These are phyloP conservation scores for Cricetomys ansorgei DNA, from an alignment of 2,113 vertebrate genomes.

Conservation along the genomic window DNA sequence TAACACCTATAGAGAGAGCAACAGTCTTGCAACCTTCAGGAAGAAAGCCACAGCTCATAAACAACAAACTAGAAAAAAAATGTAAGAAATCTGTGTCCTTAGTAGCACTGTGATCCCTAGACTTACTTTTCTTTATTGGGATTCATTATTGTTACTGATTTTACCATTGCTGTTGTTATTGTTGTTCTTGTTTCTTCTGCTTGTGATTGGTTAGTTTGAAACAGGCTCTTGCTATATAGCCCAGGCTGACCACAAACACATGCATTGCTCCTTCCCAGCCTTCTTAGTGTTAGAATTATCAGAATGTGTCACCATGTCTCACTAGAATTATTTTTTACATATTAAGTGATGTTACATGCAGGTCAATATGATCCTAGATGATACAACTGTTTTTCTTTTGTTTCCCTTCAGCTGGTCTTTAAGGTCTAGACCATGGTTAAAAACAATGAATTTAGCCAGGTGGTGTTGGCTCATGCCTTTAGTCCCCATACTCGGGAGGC, in stretches of 20 bases:
- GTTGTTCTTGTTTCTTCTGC: neutral
- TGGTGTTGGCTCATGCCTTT: too few relatives aligned
- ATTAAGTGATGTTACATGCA: neutral
- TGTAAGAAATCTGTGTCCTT: neutral
- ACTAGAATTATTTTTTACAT: slow-evolving; percentile 17
- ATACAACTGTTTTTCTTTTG: slow-evolving; percentile 21
- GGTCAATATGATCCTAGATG: neutral
- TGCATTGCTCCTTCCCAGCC: neutral
- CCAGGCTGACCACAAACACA: neutral
- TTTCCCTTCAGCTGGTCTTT: slow-evolving; percentile 19
- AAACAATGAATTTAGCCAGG: neutral
- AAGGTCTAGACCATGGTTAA: neutral
- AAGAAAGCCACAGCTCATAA: neutral
- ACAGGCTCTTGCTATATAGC: neutral
- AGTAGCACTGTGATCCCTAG: neutral
- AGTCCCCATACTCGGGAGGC: too few relatives aligned
- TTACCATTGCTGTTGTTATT: too few relatives aligned
- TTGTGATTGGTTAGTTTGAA: neutral
- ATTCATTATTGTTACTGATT: too few relatives aligned
- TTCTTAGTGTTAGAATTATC: neutral
- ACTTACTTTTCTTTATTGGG: neutral
- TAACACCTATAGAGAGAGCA: neutral
- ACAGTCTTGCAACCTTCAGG: neutral
- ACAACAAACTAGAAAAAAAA: slow-evolving; percentile 3
- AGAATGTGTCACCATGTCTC: neutral